phyloP scores from a whole-genome alignment of 1,140 invertebrate genomes.

The Drosophila orosa region DNA sequence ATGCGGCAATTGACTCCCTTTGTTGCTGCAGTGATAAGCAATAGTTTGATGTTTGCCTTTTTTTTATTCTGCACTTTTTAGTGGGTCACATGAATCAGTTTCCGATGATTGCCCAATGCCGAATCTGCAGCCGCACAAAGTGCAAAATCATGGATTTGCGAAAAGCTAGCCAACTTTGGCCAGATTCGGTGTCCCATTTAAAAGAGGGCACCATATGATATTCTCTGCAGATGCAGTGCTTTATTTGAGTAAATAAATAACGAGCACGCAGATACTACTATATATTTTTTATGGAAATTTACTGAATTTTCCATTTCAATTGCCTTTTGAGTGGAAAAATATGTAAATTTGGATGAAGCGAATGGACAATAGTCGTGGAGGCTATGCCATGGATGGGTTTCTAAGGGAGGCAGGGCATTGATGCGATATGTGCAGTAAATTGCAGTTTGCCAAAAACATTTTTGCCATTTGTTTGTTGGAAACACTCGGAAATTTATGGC shows the following conservation, averaged over 20 bases:
- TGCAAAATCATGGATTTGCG: constrained; percentile 57
- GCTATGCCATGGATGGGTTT: constrained; percentile 28
- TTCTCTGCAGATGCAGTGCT: constrained; percentile 31
- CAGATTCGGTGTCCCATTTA: constrained; percentile 14
- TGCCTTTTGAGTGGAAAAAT: constrained; percentile 80
- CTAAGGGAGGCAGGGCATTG: constrained; percentile 17
- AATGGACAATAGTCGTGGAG: constrained; percentile 56
- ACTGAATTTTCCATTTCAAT: constrained; percentile 72
- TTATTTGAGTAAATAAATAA: constrained; percentile 75
- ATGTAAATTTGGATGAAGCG: constrained; percentile 66
- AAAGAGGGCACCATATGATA: neutral
- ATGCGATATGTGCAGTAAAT: constrained; percentile 73
- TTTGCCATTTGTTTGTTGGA: constrained; percentile 62
- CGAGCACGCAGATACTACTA: constrained; percentile 38
- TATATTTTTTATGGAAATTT: constrained; percentile 51
- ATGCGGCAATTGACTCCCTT: constrained; percentile 49
- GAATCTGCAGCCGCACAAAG: constrained; percentile 36
- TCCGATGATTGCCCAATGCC: constrained; percentile 50
- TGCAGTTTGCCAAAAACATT: constrained; percentile 81
- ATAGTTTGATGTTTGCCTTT: constrained; percentile 24
- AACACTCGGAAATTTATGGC: constrained; percentile 59
- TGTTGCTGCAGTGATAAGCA: constrained; percentile 45
- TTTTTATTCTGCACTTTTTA: constrained; percentile 38
- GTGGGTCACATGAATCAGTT: constrained; percentile 69
- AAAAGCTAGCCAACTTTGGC: constrained; percentile 4